Evolutionary conservation across 2,113 vertebrate species (phyloP).

Genomic region (Lagopus leucura): DNA sequence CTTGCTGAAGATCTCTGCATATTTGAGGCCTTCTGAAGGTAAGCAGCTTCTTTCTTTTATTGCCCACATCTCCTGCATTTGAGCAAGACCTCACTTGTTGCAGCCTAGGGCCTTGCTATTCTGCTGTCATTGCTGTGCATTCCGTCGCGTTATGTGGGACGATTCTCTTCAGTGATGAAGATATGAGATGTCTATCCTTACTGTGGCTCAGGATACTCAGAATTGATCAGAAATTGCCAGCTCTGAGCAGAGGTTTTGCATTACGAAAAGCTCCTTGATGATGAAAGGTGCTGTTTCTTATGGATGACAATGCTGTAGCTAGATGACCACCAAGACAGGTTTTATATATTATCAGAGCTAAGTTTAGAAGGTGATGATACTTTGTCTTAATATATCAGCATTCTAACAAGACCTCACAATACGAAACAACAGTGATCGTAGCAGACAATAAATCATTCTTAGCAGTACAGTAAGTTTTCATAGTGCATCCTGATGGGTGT

Average conservation of each 20-base stretch:
- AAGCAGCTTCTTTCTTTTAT: too few species aligned
- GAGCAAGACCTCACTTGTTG: too few species aligned
- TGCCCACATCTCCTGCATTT: too few species aligned
- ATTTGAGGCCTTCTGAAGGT: too few species aligned
- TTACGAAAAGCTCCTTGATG: not conserved
- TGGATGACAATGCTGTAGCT: slow-evolving; percentile 12
- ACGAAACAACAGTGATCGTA: slow-evolving; percentile 32
- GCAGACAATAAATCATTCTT: slow-evolving; percentile 61
- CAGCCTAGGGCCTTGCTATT: too few species aligned
- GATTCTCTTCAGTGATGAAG: not conserved
- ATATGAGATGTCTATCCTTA: not conserved
- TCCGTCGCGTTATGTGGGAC: not conserved
- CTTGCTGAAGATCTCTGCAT: too few species aligned
- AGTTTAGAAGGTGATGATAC: slow-evolving; percentile 45
- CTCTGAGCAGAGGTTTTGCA: not conserved
- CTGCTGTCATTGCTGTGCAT: too few species aligned
- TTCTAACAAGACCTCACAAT: slow-evolving; percentile 58
- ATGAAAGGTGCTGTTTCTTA: slow-evolving; percentile 18
- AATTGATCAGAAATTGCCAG: not conserved
- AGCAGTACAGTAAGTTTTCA: slow-evolving; percentile 29
- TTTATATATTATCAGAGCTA: slow-evolving; percentile 52
- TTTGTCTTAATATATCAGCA: slow-evolving; percentile 71
- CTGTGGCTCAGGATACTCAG: not conserved
- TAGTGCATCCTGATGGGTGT: slow-evolving; percentile 9
- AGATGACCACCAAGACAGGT: slow-evolving; percentile 15